Evolutionary conservation across 2,888 invertebrate species (phyloP).

Genomic region (Eristalis pertinax): DNA sequence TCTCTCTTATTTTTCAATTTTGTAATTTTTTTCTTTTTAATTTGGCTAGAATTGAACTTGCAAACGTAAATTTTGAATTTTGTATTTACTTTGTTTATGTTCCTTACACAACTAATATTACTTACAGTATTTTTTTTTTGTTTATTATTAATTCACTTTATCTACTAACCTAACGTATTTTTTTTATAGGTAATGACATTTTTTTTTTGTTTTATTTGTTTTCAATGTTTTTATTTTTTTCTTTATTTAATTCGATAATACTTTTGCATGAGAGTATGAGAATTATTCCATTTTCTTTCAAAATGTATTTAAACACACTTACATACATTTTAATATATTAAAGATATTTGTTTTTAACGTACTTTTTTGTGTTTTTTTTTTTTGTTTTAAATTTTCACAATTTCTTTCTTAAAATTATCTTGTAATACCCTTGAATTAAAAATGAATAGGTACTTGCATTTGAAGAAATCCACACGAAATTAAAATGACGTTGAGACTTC

Average conservation of each 20-base stretch:
- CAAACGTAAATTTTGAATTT: slow-evolving; percentile 45
- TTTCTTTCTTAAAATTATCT: slow-evolving; percentile 25
- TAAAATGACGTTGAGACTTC: too few relatives aligned
- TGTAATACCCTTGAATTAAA: slow-evolving; percentile 15
- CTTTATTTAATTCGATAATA: slow-evolving; percentile 57
- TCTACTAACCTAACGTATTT: slow-evolving; percentile 60
- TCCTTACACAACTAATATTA: slow-evolving; percentile 49
- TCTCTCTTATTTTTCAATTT: slow-evolving; percentile 8
- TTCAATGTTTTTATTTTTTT: slow-evolving; percentile 20
- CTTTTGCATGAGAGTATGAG: slow-evolving; percentile 65
- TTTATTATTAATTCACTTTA: slow-evolving; percentile 55
- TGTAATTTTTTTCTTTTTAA: slow-evolving; percentile 48
- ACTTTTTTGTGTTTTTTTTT: slow-evolving; percentile 6
- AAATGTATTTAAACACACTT: slow-evolving; percentile 63
- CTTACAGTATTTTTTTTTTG: slow-evolving; percentile 34
- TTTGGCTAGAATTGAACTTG: slow-evolving; percentile 68
- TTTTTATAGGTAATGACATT: slow-evolving; percentile 40
- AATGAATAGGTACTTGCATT: not conserved
- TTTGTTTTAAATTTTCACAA: not conserved
- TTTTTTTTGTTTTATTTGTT: slow-evolving; percentile 19
- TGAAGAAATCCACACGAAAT: not conserved
- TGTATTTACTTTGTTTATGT: slow-evolving; percentile 18
- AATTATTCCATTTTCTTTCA: slow-evolving; percentile 46
- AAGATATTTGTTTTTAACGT: slow-evolving; percentile 2
- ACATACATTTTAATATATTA: slow-evolving; percentile 58